Evolutionary conservation across 2,888 invertebrate species (phyloP).

Genomic region (Ophion ellenae): DNA sequence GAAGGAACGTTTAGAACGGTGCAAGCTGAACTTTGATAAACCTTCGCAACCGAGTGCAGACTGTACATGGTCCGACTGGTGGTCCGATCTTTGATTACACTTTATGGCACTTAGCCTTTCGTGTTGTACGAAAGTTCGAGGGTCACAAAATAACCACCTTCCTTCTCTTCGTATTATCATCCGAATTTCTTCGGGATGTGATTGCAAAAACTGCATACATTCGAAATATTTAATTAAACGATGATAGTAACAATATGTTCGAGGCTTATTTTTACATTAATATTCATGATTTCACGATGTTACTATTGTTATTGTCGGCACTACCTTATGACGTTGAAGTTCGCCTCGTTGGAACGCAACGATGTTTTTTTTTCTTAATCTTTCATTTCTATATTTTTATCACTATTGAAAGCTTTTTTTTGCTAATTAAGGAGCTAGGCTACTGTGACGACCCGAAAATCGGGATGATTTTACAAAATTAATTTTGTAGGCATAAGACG

Average conservation of each 20-base stretch:
- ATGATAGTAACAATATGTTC: neutral
- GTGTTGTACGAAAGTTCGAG: slow-evolving; percentile 1
- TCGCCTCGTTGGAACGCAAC: too few species aligned
- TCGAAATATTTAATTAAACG: neutral
- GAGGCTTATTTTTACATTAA: neutral
- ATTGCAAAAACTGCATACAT: neutral
- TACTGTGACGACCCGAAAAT: too few species aligned
- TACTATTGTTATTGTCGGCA: neutral
- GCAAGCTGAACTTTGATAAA: neutral
- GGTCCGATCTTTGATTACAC: slow-evolving; percentile 4
- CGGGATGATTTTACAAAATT: too few species aligned
- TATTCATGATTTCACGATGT: neutral
- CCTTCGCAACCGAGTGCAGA: neutral
- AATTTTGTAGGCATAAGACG: too few species aligned
- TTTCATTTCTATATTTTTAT: too few species aligned
- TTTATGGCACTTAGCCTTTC: slow-evolving; percentile 11
- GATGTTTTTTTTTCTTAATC: neutral
- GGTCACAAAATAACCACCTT: neutral
- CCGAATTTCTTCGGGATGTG: neutral
- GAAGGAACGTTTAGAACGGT: neutral
- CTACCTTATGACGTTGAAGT: neutral
- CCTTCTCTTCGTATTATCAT: neutral
- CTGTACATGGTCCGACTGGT: neutral
- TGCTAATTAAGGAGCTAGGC: too few species aligned
- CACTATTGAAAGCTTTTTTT: too few species aligned